Percentiles rank a stretch among this genome's conserved stretches.
Conservation (phyloP, 37 sponge, comb jelly and placozoan species). For the Oscarella lobularis region DNA sequence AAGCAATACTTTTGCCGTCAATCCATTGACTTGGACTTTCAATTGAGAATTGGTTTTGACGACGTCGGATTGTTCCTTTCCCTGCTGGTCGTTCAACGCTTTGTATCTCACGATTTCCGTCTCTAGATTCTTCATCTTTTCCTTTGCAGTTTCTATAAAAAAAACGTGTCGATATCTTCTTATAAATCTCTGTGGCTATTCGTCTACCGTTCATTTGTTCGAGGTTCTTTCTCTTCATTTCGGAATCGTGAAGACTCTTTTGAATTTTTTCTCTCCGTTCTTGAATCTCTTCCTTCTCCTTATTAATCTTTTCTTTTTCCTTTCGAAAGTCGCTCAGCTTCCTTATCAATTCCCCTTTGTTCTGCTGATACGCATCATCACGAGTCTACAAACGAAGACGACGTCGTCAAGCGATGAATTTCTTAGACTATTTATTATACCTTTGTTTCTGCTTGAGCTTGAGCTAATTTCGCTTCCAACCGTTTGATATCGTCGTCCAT, state of each 20-base stretch:
- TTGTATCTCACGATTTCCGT: not conserved
- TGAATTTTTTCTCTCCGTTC: not conserved
- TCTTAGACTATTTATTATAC: too few species aligned
- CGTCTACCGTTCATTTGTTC: not conserved
- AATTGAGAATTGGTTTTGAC: not conserved
- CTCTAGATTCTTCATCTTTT: not conserved
- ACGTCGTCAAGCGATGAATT: too few species aligned
- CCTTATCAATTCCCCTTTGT: too few species aligned
- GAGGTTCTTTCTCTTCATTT: not conserved
- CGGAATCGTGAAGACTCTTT: not conserved
- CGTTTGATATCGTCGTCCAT: too few species aligned
- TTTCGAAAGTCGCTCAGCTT: too few species aligned
- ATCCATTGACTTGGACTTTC: too few species aligned
- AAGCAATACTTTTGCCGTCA: too few species aligned
- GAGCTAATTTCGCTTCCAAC: too few species aligned
- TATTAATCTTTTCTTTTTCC: constrained; percentile 5
- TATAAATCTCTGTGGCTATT: not conserved
- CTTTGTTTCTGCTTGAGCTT: too few species aligned
- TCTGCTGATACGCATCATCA: too few species aligned
- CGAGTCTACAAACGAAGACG: too few species aligned
- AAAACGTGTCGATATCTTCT: not conserved
- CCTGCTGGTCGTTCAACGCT: not conserved
- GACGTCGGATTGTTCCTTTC: not conserved
- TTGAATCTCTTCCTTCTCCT: not conserved
- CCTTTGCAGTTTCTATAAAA: not conserved